Conservation (phyloP, 2,113 vertebrate species). For the Sander vitreus region DNA sequence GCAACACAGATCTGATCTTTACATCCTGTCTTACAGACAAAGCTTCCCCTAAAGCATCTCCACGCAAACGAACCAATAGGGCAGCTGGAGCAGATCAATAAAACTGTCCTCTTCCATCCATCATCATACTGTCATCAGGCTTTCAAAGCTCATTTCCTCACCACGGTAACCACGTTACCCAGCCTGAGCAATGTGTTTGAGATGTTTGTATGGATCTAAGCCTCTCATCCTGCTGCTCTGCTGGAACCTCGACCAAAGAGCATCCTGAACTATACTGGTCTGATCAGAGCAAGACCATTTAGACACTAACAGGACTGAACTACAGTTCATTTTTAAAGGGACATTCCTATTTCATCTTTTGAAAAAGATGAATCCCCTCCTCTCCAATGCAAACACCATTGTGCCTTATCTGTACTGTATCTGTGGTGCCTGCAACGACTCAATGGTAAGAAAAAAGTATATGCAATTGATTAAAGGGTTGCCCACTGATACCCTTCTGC, state of each 20-base stretch:
- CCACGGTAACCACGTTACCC: conserved; percentile 34
- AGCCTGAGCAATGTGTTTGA: conserved; percentile 6
- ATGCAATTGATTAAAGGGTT: not conserved
- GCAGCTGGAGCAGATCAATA: conserved; percentile 81
- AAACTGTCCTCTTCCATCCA: conserved; percentile 20
- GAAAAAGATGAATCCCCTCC: not conserved
- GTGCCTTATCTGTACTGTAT: conserved; percentile 36
- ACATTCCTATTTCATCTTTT: conserved; percentile 3
- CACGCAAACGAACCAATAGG: conserved; percentile 82
- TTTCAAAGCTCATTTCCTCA: conserved; percentile 42
- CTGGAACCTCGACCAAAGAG: conserved; percentile 2
- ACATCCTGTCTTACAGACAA: conserved; percentile 75
- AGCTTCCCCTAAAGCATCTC: conserved; percentile 83
- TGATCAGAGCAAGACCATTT: not conserved
- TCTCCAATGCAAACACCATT: not conserved
- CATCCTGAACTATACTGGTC: conserved; percentile 33
- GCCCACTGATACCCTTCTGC: not conserved
- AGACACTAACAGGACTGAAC: conserved; percentile 48
- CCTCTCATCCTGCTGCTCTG: conserved; percentile 12
- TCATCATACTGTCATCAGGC: conserved; percentile 34
- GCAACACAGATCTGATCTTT: conserved; percentile 16
- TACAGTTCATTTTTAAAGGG: conserved; percentile 30
- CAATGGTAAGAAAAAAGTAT: not conserved
- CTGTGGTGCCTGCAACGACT: not conserved
- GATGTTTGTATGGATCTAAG: conserved; percentile 18